Base-by-base conservation (phyloP, 2,113 vertebrate species). In the Oncorhynchus gorbuscha region DNA sequence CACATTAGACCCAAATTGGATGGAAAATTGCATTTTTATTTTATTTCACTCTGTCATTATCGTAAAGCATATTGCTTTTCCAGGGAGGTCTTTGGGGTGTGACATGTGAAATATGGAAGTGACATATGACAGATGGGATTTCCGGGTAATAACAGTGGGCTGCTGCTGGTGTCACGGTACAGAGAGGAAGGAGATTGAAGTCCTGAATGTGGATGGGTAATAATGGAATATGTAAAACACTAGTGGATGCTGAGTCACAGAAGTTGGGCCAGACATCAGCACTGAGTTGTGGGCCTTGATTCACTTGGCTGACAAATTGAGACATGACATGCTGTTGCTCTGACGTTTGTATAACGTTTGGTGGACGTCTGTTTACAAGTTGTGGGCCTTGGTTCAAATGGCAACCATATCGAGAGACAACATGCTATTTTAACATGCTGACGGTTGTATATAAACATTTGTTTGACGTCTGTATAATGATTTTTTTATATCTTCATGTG, bases 1-100 rank as follows among this genome's bases (percentile, higher is more conserved):
- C 73, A 62, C 48, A 32, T 1, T 64, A 58, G 62, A 68, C 61
- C 59, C 59, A 75, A 81, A 62, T 65, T 71, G 26, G 28, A 64
- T 3, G 16, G 39, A 45, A 35, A 69, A 75, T 69, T 0, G 0
- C 39, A 45, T 45, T 45, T 45, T 45, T 45, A 45, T 45, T 45
- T 45, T 45, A 45, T 45, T 45, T 24, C 70, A 64, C 24, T 24
- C 24, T n/a, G 5, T 28, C 22, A 30, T 30, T 67, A 30, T 26
- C 5, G 24, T 26, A 67, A 67, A 30, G 9, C 65, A 67, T 26
- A 30, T 67, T 30, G 65, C 22, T 67, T 67, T 67, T 67, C 26
- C 65, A 14, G 24, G 24, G 11, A 28, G 14, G 24, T 67, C 65
- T 13, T 30, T 67, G 24, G 13, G 11, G 24, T 28, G 22, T 67